Conservation (phyloP, 2,888 invertebrate genomes). For the Neocrepidodera transversa region DNA sequence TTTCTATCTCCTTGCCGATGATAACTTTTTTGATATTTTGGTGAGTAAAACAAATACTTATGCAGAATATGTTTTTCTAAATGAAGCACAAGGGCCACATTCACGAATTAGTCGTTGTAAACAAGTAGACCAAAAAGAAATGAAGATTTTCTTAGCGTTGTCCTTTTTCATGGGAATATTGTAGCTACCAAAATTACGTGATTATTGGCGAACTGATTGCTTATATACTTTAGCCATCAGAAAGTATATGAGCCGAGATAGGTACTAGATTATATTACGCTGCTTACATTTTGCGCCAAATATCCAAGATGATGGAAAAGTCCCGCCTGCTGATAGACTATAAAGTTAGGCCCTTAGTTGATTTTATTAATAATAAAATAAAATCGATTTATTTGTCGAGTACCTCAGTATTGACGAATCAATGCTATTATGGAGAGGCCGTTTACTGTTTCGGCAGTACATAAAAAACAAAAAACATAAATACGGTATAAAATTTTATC, state of each 20-base stretch:
- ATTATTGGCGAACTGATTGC: slow-evolving; percentile 4
- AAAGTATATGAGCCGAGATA: slow-evolving; percentile 10
- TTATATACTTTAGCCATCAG: not conserved
- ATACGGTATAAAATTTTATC: not conserved
- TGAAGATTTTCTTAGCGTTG: not conserved
- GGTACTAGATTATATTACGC: slow-evolving; percentile 1
- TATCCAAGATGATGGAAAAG: not conserved
- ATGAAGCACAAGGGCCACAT: slow-evolving; percentile 2
- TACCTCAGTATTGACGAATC: slow-evolving; percentile 7
- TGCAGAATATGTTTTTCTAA: slow-evolving; percentile 1
- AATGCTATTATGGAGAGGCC: not conserved
- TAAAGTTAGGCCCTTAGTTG: slow-evolving; percentile 8
- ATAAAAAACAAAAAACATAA: slow-evolving; percentile 12
- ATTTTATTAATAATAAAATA: slow-evolving; percentile 13
- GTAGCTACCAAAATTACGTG: not conserved
- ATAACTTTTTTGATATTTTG: slow-evolving; percentile 3
- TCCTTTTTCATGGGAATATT: slow-evolving; percentile 7
- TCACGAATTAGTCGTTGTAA: not conserved
- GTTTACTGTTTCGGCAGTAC: too few species aligned
- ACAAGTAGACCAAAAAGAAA: slow-evolving; percentile 1
- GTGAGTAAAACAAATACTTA: slow-evolving; percentile 5
- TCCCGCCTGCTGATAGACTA: not conserved
- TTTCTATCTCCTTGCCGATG: not conserved
- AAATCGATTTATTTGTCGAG: not conserved
- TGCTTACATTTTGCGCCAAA: slow-evolving; percentile 3